Base-by-base conservation (phyloP, 1,140 invertebrate species). In the Calliphora vicina region DNA sequence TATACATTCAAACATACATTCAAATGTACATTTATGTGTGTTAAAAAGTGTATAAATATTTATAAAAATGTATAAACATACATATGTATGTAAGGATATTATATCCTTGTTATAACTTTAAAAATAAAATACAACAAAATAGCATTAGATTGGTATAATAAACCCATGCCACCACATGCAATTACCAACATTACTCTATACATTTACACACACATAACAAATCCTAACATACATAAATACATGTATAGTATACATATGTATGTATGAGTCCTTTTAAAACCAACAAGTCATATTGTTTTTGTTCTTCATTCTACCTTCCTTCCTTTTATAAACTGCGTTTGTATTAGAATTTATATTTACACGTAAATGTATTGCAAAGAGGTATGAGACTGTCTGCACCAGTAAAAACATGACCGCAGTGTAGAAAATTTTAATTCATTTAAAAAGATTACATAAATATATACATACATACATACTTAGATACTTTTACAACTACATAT, bases 71-170 rank as follows among this genome's bases (percentile, higher is more conserved):
- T 35, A 8, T 35, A 5, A 35, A 35, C 35, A 35, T 10, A 35
- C 35, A 35, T 10, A 67, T 25, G n/a, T 67, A 23, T 20, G 61
- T 67, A 67, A 67, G 61, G 20, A 67, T 67, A 67, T 67, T 67
- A 23, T 67, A 67, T 12, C 23, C 61, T 23, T 67, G 61, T 67
- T 67, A 67, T 6, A 25, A 10, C 23, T 67, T 57, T 2, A 17
- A 29, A 76, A 29, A n/a, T n/a, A n/a, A 29, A 35, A 76, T 15
- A 76, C 73, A 76, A 29, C 73, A 76, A 76, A 76, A 76, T 35
- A 76, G 27, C 73, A 76, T 76, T 67, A 67, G 61, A 67, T 67
- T 67, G 61, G 61, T 67, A 67, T 20, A 67, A 67, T 67, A 67
- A 67, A 67, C 8, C 61, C 61, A 25, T 57, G 17, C n/a, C 50